Conservation (phyloP, 2,888 invertebrate genomes). For the Strigamia maritima region DNA sequence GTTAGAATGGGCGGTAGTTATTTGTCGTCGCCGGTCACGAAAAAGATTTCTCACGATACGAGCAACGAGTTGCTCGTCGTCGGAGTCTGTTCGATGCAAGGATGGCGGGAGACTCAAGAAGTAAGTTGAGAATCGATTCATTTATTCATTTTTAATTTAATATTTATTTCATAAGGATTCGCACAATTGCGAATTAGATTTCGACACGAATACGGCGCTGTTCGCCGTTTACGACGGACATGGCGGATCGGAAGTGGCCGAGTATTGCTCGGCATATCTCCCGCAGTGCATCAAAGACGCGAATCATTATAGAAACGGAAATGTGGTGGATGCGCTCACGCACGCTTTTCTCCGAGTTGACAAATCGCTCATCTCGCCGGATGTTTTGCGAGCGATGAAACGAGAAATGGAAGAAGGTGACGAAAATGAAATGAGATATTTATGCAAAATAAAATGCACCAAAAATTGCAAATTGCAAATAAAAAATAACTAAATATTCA, state of each 20-base stretch:
- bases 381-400: slow-evolving; percentile 49
- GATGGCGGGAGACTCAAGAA: slow-evolving; percentile 98
- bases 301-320: slow-evolving; percentile 48
- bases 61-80: slow-evolving; percentile 70
- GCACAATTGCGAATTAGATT: slow-evolving; percentile 85
- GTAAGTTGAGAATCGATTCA: no score
- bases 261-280: slow-evolving; percentile 53
- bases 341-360: slow-evolving; percentile 55
- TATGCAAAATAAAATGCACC: no score
- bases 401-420: slow-evolving; percentile 5
- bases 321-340: slow-evolving; percentile 49
- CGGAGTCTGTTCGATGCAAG: slow-evolving; percentile 97
- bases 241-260: slow-evolving; percentile 64
- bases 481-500: no score
- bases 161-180: slow-evolving; percentile 77
- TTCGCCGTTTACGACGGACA: slow-evolving; percentile 99
- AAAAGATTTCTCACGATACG: slow-evolving; percentile 81
- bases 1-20: slow-evolving; percentile 80
- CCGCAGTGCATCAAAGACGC: slow-evolving; percentile 51
- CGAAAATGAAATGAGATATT: neutral
- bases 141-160: no score
- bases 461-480: no score
- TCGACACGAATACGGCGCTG: slow-evolving; percentile 68
- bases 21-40: slow-evolving; percentile 83
- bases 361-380: slow-evolving; percentile 49